Base-by-base conservation (phyloP, 2,888 invertebrate genomes). In the Lucinisca nassula region DNA sequence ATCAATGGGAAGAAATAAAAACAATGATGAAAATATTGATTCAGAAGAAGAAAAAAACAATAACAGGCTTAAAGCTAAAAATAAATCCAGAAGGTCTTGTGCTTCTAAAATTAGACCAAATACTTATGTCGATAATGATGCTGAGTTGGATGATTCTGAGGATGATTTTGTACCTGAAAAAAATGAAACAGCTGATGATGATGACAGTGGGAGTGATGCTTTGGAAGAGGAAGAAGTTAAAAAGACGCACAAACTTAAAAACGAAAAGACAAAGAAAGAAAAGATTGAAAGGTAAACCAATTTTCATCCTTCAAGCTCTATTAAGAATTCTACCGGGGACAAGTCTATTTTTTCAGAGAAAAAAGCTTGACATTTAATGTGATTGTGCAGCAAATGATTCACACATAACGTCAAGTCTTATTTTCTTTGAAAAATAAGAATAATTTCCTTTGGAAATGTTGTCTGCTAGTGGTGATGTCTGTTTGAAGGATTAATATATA, bases 141-240 rank as follows among this genome's bases (percentile, higher is more conserved):
- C 88, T 37, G 88, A 82, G 8, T 82, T 90, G 55, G 85, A 85
- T 74, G 89, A 86, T 58, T 90, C 92, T 74, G 88, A 91, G 72
- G 92, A 92, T 14, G 80, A 82, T 32, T 83, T 45, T 72, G 70
- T 40, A 35, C 84, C 78, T 37, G 77, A 32, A 14, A 90, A 85
- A 40, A 89, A 79, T 27, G 88, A 91, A 37, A 79, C 81, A 79
- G 89, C 82, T 12, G 67, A 82, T 0, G 90, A 91, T 40, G 82
- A 88, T 70, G 92, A 91, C 97, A 37, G 97, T 98, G 45, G 86
- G 51, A 61, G 70, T 81, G 61, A 78, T 24, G 8, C 6, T 35
- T 8, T 17, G 17, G 35, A 67, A 35, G 12, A 55, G n/a, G 55
- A 55, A n/a, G 21, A 32, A 2, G 17, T 6, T 17, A 67, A 35